These are phyloP conservation scores for Malaclemys terrapin DNA, from an alignment of 2,113 vertebrate species.

Conservation along the genomic window DNA sequence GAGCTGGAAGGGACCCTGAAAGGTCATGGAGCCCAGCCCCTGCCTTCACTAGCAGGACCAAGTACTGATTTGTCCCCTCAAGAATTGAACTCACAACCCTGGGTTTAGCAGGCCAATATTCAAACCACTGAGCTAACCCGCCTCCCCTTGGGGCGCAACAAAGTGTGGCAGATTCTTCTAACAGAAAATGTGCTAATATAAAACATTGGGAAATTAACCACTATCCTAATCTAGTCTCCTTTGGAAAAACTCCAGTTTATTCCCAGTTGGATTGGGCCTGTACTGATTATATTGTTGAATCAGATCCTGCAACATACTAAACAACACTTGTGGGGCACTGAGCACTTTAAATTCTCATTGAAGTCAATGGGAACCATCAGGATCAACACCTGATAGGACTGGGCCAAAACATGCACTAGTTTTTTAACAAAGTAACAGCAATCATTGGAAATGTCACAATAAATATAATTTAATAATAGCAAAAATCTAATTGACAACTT, in stretches of 20 bases:
- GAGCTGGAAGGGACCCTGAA: too few relatives aligned
- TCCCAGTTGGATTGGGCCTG: neutral
- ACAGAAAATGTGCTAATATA: neutral
- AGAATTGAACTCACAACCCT: too few relatives aligned
- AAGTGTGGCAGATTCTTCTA: neutral
- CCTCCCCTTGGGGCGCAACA: neutral
- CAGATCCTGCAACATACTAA: neutral
- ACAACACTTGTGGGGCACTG: neutral
- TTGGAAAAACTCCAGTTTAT: neutral
- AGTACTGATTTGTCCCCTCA: too few relatives aligned
- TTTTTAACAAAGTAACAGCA: neutral
- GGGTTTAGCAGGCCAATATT: too few relatives aligned
- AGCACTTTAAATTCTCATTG: neutral
- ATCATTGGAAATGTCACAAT: neutral
- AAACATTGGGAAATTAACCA: neutral
- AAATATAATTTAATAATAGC: neutral
- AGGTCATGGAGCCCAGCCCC: too few relatives aligned
- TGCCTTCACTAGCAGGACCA: too few relatives aligned
- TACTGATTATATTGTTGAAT: neutral
- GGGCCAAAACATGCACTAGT: neutral
- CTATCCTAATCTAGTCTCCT: neutral
- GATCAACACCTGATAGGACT: neutral
- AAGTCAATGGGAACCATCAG: neutral
- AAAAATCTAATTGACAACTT: neutral
- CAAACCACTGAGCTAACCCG: too few relatives aligned